Evolutionary conservation across 92 coral and sea anemone genomes (phyloP), one percentile per base, ranked within the genome.

Genomic region (Hydrozoanthus gracilis): DNA sequence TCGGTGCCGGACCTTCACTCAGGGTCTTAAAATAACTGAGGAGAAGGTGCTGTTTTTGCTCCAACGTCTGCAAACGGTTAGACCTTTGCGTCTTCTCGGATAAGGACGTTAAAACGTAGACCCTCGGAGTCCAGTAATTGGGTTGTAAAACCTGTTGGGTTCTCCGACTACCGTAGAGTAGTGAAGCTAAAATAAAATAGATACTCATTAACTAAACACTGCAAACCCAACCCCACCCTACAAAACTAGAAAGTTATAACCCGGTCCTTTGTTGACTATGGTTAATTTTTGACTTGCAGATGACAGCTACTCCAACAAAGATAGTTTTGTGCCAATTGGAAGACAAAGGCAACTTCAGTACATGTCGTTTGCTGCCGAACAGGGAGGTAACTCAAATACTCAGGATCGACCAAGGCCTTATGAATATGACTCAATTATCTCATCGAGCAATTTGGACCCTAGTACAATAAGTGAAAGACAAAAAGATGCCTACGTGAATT

Each of bases 251-350:
- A 27, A 27, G 39, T 27, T 16, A 51, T 0, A 50, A 35, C 62
- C 56, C 45, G 39, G 27, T 17, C 39, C 7, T 47, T 79, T 13
- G 9, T 46, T 45, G 3, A 62, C 17, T n/a, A 17, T 14, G 8
- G n/a, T 61, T 62, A 2, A 61, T 5, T 65, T 27, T 65, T 80
- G 49, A 54, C 61, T 65, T 49, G 12, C 75, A 80, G 85, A 80
- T 80, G 85, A 66, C 46, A 51, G 73, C 18, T 80, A 65, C 50
- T n/a, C 85, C 58, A 80, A 67, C 73, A 80, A 80, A 62, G 61
- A 47, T 13, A 74, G 61, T 17, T 80, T 80, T 16, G 73, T 62
- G 17, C 85, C 85, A 2, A 80, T 80, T 10, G 85, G 64, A 80
- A 80, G 74, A 6, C 85, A 80, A 66, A 80, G 85, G 46, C 47